These are phyloP conservation scores for Sinella curviseta DNA, from an alignment of 1,140 invertebrate genomes.

Conservation along the genomic window DNA sequence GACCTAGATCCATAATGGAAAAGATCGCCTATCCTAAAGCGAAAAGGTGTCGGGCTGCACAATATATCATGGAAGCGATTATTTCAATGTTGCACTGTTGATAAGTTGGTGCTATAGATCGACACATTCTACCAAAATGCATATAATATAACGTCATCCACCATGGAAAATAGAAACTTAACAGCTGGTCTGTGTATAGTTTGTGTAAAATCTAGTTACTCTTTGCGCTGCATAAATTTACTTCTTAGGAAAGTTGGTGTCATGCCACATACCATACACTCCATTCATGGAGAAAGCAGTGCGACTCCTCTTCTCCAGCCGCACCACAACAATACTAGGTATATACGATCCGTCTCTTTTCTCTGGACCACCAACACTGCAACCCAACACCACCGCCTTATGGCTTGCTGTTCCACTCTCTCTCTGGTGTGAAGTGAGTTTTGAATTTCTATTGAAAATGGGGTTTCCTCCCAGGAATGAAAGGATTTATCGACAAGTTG, in stretches of 20 bases:
- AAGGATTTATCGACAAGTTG: constrained; percentile 12
- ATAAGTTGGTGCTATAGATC: too few relatives aligned
- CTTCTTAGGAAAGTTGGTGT: background rate
- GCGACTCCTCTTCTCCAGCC: too few relatives aligned
- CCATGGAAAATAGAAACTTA: background rate
- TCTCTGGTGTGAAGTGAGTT: background rate
- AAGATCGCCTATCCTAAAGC: too few relatives aligned
- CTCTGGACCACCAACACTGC: too few relatives aligned
- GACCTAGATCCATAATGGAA: background rate
- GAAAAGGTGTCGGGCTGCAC: background rate
- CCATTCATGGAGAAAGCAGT: background rate
- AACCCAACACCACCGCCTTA: too few relatives aligned
- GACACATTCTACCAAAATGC: too few relatives aligned
- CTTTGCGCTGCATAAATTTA: background rate
- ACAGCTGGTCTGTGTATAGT: background rate
- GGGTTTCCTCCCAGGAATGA: background rate
- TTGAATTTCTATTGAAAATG: background rate
- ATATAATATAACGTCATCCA: too few relatives aligned
- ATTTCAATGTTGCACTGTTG: too few relatives aligned
- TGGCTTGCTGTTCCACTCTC: too few relatives aligned
- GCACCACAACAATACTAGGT: too few relatives aligned
- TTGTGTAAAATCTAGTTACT: background rate
- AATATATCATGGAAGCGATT: background rate
- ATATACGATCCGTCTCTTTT: too few relatives aligned
- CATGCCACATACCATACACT: background rate